Conservation (phyloP, 2,888 invertebrate genomes). For the Thereva unica region DNA sequence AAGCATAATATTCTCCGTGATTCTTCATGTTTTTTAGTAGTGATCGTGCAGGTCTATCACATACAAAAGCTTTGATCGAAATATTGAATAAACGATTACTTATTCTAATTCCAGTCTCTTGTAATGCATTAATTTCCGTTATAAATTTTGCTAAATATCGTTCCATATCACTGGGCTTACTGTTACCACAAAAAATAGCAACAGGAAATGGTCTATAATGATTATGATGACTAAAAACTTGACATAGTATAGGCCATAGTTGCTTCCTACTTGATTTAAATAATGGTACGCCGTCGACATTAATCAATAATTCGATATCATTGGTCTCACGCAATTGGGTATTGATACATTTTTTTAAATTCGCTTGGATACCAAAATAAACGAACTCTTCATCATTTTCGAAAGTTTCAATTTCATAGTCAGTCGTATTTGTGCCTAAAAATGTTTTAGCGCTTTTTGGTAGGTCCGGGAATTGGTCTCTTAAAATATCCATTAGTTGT, state of each 20-base stretch:
- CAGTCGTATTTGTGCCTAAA: not conserved
- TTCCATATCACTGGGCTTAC: not conserved
- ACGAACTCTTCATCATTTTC: not conserved
- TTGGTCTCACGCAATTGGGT: not conserved
- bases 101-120: not conserved
- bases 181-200: not conserved
- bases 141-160: not conserved
- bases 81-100: not conserved
- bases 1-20: not conserved
- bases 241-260: not conserved
- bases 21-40: not conserved
- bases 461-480: not conserved
- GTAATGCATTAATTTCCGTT: not conserved
- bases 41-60: constrained; percentile 2
- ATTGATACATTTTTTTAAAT: constrained; percentile 2
- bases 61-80: not conserved
- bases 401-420: not conserved
- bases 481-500: not conserved
- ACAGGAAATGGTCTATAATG: not conserved
- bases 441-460: not conserved
- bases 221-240: not conserved
- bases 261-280: not conserved
- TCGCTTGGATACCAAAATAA: not conserved
- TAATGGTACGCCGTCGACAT: not conserved
- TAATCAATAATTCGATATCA: not conserved